A percentile compares a stretch with the other conserved stretches of the same genome.
These are phyloP conservation scores for Heliothis subflexa DNA, from an alignment of 1,140 invertebrate genomes.

Conservation along the genomic window DNA sequence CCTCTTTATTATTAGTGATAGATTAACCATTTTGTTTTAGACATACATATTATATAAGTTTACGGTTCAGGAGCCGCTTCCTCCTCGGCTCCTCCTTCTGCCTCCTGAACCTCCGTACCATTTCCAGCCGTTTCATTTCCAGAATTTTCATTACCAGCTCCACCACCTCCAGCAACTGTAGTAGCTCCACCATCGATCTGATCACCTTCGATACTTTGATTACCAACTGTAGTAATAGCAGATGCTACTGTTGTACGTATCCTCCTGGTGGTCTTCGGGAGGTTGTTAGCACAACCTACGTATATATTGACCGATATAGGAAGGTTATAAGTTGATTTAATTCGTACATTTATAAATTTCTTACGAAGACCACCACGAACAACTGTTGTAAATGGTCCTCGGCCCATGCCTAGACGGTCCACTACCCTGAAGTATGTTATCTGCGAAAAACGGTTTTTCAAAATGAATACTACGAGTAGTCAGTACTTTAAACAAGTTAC, in stretches of 20 bases:
- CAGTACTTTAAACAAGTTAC: no score
- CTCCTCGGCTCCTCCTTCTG: no score
- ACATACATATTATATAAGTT: no score
- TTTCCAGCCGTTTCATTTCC: no score
- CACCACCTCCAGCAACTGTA: background rate
- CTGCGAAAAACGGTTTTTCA: conserved; percentile 49
- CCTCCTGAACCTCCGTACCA: no score
- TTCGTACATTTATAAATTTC: conserved; percentile 60
- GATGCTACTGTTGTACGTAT: background rate
- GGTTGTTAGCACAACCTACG: conserved; percentile 63
- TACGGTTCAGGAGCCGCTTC: no score
- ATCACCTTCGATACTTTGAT: background rate
- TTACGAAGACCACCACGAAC: conserved; percentile 68
- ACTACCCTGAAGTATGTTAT: conserved; percentile 73
- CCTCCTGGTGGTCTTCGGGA: background rate
- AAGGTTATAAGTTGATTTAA: conserved; percentile 63
- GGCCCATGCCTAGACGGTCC: conserved; percentile 68
- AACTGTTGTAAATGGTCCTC: conserved; percentile 65
- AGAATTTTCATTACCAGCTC: no score
- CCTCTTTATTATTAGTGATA: no score
- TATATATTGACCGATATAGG: conserved; percentile 75
- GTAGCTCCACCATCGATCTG: background rate
- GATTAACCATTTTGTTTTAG: no score
- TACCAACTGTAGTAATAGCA: background rate
- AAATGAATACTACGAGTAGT: background rate